Evolutionary conservation across 2,113 vertebrate genomes (phyloP), one percentile per base, ranked within the genome.

Genomic region (Octodon degus): DNA sequence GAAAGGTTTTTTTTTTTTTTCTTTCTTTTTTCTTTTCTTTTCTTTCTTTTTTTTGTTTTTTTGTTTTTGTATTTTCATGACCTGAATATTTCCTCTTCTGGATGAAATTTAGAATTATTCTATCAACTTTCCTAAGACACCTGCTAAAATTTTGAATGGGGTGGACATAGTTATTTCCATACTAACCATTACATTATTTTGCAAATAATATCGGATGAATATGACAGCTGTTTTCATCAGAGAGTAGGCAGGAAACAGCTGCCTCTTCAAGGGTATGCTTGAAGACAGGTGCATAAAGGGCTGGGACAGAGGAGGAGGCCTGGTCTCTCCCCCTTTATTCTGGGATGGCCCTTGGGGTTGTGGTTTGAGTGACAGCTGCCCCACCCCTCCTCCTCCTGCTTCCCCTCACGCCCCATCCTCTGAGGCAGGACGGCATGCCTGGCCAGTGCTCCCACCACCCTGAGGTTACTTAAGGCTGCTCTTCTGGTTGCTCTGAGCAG

Each of bases 21-120:
- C 16, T 17, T 4, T 7, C 12, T 17, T 17, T 17, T 58, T 17
- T 58, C 0, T 12, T 27, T 55, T 76, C 68, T 63, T 7, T 3
- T 16, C 0, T 14, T 32, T 37, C 70, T 76, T 63, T 7, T 1
- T 34, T n/a, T 4, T 25, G 24, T 0, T 14, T 27, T 55, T 76
- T 76, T 63, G 6, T 3, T 34, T n/a, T 6, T 25, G 27, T 50
- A 79, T 24, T 83, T 82, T 91, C 25, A 7, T 30, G 12, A 58
- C 62, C 88, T 86, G 9, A 81, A 67, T 74, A 68, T 68, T 87
- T 93, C 67, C 86, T 82, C 79, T 96, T 93, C 24, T n/a, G 77
- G 24, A 70, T 7, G 10, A 95, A 96, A 90, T 80, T 37, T 20
- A 91, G n/a, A 91, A 85, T 81, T 70, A 93, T 70, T 89, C 40